Conservation (phyloP, 2,797 vertebrate species). For the Hydrocynus forskahlii region DNA sequence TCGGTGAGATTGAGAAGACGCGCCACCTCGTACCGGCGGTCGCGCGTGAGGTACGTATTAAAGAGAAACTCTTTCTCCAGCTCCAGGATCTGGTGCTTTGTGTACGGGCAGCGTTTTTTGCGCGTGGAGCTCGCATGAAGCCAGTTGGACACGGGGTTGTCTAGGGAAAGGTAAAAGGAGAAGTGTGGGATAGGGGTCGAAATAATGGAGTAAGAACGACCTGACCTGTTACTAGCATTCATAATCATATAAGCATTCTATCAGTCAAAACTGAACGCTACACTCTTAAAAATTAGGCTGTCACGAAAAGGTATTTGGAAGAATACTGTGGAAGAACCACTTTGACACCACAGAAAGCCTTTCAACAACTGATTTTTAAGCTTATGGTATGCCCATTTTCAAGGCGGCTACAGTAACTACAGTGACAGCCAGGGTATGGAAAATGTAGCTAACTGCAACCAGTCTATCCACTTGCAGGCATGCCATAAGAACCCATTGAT, state of each 20-base stretch:
- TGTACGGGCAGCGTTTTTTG: conserved; percentile 96
- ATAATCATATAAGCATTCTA: background rate
- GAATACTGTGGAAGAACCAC: too few species aligned
- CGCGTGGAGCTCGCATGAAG: conserved; percentile 94
- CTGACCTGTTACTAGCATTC: background rate
- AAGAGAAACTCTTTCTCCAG: conserved; percentile 98
- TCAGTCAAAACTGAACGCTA: too few species aligned
- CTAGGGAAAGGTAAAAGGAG: conserved; percentile 69
- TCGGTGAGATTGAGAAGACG: conserved; percentile 92
- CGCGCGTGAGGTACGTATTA: conserved; percentile 98
- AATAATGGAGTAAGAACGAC: conserved; percentile 25
- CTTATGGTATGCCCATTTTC: background rate
- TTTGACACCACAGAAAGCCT: too few species aligned
- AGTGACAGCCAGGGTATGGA: background rate
- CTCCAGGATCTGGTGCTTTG: conserved; percentile 95
- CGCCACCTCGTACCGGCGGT: conserved; percentile 95
- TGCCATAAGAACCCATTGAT: conserved; percentile 58
- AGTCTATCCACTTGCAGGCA: background rate
- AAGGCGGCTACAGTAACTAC: background rate
- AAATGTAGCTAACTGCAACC: background rate
- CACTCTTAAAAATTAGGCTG: too few species aligned
- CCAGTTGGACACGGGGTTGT: conserved; percentile 94
- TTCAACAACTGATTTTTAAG: background rate
- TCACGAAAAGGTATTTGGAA: too few species aligned
- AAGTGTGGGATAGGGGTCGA: conserved; percentile 10